Evolutionary conservation across 2,888 invertebrate genomes (phyloP).

Genomic region (Drosophila siamana): DNA sequence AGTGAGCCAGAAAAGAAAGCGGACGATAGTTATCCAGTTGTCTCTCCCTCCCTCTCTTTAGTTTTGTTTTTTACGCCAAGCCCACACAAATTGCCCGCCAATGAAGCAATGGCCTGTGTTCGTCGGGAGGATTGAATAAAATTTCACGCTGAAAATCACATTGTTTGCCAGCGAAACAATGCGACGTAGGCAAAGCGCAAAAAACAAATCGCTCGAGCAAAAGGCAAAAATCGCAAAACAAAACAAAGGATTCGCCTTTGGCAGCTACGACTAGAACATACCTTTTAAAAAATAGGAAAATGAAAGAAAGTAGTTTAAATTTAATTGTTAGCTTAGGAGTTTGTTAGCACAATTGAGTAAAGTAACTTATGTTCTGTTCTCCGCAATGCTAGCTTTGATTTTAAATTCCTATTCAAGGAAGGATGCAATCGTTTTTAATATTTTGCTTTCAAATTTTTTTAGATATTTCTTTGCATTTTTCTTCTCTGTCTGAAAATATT

Average conservation of each 20-base stretch:
- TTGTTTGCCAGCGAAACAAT: slow-evolving; percentile 70
- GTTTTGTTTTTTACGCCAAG: neutral
- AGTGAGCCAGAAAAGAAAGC: neutral
- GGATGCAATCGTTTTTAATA: too few relatives aligned
- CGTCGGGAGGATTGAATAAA: slow-evolving; percentile 68
- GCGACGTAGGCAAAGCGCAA: slow-evolving; percentile 29
- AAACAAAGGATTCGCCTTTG: neutral
- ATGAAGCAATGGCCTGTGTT: slow-evolving; percentile 40
- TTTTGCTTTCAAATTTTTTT: too few relatives aligned
- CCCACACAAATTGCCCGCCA: slow-evolving; percentile 14
- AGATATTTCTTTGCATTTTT: too few relatives aligned
- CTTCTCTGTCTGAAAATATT: too few relatives aligned
- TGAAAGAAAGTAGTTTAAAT: too few relatives aligned
- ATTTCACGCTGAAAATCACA: slow-evolving; percentile 76
- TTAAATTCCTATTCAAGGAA: too few relatives aligned
- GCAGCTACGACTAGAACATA: neutral
- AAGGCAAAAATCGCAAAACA: slow-evolving; percentile 23
- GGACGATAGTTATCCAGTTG: neutral
- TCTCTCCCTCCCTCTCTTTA: neutral
- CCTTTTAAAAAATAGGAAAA: neutral
- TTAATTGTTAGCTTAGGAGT: too few relatives aligned
- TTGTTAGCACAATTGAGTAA: too few relatives aligned
- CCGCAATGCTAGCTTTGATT: too few relatives aligned
- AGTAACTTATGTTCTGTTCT: too few relatives aligned
- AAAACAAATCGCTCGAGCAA: slow-evolving; percentile 15